A percentile compares a stretch with the other conserved stretches of the same genome.
Conservation (phyloP, 2,888 invertebrate species). For the Caenorhabditis drosophilae region DNA sequence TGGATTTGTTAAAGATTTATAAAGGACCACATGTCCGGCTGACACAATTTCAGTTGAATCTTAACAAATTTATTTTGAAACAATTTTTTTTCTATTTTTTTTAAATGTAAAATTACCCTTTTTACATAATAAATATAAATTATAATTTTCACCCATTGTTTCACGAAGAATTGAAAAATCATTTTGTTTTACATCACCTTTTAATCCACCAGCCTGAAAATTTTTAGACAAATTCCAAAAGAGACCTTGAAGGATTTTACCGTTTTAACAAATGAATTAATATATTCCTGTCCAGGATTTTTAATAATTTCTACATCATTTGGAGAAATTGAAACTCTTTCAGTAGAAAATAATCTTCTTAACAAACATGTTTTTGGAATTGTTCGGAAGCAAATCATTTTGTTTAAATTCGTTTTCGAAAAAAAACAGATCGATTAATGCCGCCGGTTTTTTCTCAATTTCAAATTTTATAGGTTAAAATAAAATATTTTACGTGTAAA, state of each 20-base stretch:
- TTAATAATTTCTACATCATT: constrained; percentile 24
- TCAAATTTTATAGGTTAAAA: no score
- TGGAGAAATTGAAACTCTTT: background rate
- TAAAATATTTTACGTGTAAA: no score
- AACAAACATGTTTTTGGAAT: background rate
- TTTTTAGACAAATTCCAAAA: background rate
- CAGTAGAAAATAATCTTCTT: background rate
- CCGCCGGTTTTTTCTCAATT: no score
- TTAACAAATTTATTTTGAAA: no score
- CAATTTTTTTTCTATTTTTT: no score
- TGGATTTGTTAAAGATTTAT: constrained; percentile 13
- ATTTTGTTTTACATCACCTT: background rate
- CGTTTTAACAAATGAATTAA: constrained; percentile 13
- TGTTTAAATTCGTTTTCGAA: no score
- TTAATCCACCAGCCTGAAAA: background rate
- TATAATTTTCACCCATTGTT: constrained; percentile 28
- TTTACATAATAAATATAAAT: constrained; percentile 24
- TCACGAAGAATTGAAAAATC: constrained; percentile 11
- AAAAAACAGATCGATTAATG: no score
- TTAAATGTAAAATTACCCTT: no score
- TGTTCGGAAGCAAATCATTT: no score
- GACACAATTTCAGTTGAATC: constrained; percentile 14
- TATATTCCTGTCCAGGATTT: constrained; percentile 13
- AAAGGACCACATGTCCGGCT: constrained; percentile 18
- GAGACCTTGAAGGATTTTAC: constrained; percentile 8